Evolutionary conservation across 2,888 invertebrate species (phyloP), one percentile per base, ranked within the genome.

Genomic region (Sesamia inferens): DNA sequence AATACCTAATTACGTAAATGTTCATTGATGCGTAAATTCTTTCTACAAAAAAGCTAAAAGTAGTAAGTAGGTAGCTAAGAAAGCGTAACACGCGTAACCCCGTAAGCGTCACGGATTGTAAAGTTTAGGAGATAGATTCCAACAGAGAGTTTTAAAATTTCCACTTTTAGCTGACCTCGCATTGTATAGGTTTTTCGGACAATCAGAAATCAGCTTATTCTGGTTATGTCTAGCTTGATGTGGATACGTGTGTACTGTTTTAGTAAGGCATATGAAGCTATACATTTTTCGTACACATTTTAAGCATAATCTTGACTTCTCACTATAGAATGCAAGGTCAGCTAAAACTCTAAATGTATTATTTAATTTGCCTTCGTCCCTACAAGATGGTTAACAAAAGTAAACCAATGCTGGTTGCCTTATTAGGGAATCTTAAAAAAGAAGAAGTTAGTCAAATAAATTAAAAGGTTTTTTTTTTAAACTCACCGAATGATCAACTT

Each of bases 401-500:
- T 6, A 31, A n/a, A 47, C 44, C 5, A 7, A 14, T 68, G 5
- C 24, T 7, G 7, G 31, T 47, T 68, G 14, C 16, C 16, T 47
- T 47, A n/a, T 11, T 11, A 55, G n/a, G 13, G 3, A 55, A 57
- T 19, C 7, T 2, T 39, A 57, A 47, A 47, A 24, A 47, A 2
- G 2, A 14, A 42, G n/a, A 42, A 4, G 24, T n/a, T 48, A 31
- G 4, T 47, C 13, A 61, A 47, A 11, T 39, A 65, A 39, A 24
- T 3, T 13, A 22, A 31, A 39, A 3, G 22, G 22, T 58, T 10
- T 24, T 11, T 19, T 13, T 31, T 31, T 31, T 31, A 22, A 22
- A 78, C 79, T 73, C 59, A 78, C 64, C 31, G 54, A 13, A 14
- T 58, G 14, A 13, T 13, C 22, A 57, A 65, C 68, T 31, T 51